phyloP scores from a whole-genome alignment of 2,888 invertebrate species.

The Ptycholaimellus sp. region DNA sequence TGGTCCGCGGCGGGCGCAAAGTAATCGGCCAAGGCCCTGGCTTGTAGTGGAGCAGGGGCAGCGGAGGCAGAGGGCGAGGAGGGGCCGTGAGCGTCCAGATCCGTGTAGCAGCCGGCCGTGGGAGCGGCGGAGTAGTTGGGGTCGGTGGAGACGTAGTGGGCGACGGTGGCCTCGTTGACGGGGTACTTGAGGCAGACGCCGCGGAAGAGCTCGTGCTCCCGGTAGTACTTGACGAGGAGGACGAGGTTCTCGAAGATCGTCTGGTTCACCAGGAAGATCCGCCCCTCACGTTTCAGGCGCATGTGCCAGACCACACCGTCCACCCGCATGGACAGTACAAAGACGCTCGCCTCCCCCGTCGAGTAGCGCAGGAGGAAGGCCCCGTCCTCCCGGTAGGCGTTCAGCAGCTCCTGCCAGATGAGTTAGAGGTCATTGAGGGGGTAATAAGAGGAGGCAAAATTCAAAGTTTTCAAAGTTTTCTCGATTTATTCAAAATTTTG shows the following conservation, averaged over 20 bases:
- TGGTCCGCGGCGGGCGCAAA: too few relatives aligned
- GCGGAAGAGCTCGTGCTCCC: slow-evolving; percentile 63
- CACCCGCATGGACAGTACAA: slow-evolving; percentile 81
- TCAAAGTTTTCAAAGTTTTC: too few relatives aligned
- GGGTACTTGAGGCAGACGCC: slow-evolving; percentile 53
- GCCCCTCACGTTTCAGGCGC: slow-evolving; percentile 47
- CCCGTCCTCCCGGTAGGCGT: slow-evolving; percentile 59
- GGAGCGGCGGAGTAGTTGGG: slow-evolving; percentile 9
- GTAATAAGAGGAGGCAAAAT: too few relatives aligned
- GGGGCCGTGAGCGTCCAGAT: slow-evolving; percentile 13
- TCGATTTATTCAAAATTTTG: too few relatives aligned
- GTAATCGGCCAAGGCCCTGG: too few relatives aligned
- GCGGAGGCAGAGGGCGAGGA: too few relatives aligned
- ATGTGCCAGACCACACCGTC: slow-evolving; percentile 89
- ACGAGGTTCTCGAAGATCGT: slow-evolving; percentile 85
- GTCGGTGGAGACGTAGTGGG: slow-evolving; percentile 11
- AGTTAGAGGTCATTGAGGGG: too few relatives aligned
- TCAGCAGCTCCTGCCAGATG: slow-evolving; percentile 65
- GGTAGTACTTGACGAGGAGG: slow-evolving; percentile 70
- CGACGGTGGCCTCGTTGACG: slow-evolving; percentile 19
- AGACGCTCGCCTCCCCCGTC: slow-evolving; percentile 57
- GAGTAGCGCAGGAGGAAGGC: slow-evolving; percentile 78
- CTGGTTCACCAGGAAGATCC: slow-evolving; percentile 30
- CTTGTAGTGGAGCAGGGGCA: too few relatives aligned
- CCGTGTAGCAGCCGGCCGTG: slow-evolving; percentile 21